Base-by-base conservation (phyloP, 2,888 invertebrate species). In the Tachina lurida region DNA sequence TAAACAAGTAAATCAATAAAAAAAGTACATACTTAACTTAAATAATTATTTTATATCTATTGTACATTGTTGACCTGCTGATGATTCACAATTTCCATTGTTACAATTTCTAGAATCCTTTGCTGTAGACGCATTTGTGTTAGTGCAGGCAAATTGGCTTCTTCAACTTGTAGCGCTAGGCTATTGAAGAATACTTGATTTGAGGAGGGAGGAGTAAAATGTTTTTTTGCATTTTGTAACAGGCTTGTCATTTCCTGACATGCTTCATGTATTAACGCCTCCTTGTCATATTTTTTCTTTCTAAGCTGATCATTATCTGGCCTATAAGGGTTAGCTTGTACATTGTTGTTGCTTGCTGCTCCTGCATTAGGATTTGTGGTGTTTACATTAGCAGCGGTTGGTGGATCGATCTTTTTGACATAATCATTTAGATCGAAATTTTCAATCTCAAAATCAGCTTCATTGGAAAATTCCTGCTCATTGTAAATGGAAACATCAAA, bases 381-480 rank as follows among this genome's bases (percentile, higher is more conserved):
- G 43, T 47, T 63, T 39, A n/a, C 39, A 5, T 60, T 73, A 54
- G 60, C 39, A 8, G 62, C 74, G 22, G 49, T 47, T 0, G 75
- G 41, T 3, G n/a, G 31, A 56, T 86, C 86, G 56, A 83, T 71
- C 63, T 86, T 86, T 31, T 86, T 86, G 15, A 86, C 78, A 56
- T 86, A 86, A 47, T 82, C 86, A 52, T 82, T 86, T 54, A 86
- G 79, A 56, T 86, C 83, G 10, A 86, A 86, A 67, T 86, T 86
- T 83, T 86, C 86, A 13, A 86, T 83, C 47, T 86, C 86, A 22
- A 86, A 86, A 43, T 79, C 86, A 1, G 75, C 78, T 41, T 86
- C 86, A 75, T 71, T 76, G n/a, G 75, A 83, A 9, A 58, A 13
- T n/a, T 81, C 81, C 13, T 17, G 71, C 31, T 83, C 83, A 45